Percentiles rank a stretch among this genome's conserved stretches.
These are phyloP conservation scores for Hemibagrus guttatus DNA, from an alignment of 2,797 vertebrate species.

Conservation along the genomic window DNA sequence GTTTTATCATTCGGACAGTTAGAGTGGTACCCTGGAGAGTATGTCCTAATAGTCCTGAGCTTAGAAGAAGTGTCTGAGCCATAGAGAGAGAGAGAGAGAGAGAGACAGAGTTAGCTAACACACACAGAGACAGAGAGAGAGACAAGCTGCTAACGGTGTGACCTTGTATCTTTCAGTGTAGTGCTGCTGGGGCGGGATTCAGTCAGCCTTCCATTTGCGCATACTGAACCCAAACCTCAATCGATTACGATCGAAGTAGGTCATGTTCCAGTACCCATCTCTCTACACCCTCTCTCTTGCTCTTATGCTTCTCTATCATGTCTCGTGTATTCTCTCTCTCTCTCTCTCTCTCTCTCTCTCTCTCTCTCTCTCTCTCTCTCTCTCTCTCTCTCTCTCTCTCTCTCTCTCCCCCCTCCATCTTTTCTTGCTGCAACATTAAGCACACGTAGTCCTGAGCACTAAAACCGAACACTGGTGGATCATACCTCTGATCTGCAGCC, in stretches of 20 bases:
- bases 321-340: not conserved
- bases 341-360: conserved; percentile 13
- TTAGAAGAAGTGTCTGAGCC: conserved; percentile 1
- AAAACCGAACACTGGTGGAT: not conserved
- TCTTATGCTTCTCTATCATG: not conserved
- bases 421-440: conserved; percentile 15
- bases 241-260: conserved; percentile 59
- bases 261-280: conserved; percentile 49
- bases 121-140: not conserved
- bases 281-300: conserved; percentile 11
- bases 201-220: conserved; percentile 45
- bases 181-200: conserved; percentile 46
- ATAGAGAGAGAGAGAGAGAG: conserved; percentile 13
- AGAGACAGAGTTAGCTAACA: too few relatives aligned
- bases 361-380: not conserved
- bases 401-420: not conserved
- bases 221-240: conserved; percentile 53
- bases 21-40: conserved; percentile 13
- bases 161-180: conserved; percentile 54
- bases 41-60: conserved; percentile 26
- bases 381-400: not conserved
- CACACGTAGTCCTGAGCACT: conserved; percentile 37
- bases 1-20: conserved; percentile 42
- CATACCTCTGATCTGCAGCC: conserved; percentile 13
- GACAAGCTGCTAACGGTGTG: conserved; percentile 31